phyloP scores from a whole-genome alignment of 2,888 invertebrate genomes.

The Chrysolina americana region DNA sequence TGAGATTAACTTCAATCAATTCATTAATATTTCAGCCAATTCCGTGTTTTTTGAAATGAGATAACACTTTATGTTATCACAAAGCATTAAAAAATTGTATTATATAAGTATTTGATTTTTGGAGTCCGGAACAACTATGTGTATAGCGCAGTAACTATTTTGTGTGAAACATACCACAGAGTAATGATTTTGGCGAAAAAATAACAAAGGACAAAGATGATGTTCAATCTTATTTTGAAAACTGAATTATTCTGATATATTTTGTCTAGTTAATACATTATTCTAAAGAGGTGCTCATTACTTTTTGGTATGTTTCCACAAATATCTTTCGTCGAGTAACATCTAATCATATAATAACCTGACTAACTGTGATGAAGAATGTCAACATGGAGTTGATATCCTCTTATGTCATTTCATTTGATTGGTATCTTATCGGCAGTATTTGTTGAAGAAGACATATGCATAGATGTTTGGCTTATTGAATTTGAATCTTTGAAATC shows the following conservation, averaged over 20 bases:
- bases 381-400: conserved; percentile 23
- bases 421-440: not conserved
- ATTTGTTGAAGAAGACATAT: no score
- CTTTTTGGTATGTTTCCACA: not conserved
- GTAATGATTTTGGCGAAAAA: not conserved
- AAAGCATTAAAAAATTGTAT: not conserved
- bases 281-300: not conserved
- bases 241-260: no score
- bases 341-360: conserved; percentile 18
- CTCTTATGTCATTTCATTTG: not conserved
- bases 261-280: no score
- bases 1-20: no score
- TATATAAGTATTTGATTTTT: not conserved
- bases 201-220: not conserved
- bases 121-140: not conserved
- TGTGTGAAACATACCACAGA: not conserved
- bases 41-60: no score
- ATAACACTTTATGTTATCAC: no score
- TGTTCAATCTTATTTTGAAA: no score
- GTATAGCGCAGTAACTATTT: not conserved
- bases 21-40: no score
- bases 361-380: conserved; percentile 27
- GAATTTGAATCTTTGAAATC: not conserved
- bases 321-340: not conserved
- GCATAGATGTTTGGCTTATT: no score